A percentile compares a stretch with the other conserved stretches of the same genome.
These are phyloP conservation scores for Drosophila lacteicornis DNA, from an alignment of 1,140 invertebrate species.

Conservation along the genomic window DNA sequence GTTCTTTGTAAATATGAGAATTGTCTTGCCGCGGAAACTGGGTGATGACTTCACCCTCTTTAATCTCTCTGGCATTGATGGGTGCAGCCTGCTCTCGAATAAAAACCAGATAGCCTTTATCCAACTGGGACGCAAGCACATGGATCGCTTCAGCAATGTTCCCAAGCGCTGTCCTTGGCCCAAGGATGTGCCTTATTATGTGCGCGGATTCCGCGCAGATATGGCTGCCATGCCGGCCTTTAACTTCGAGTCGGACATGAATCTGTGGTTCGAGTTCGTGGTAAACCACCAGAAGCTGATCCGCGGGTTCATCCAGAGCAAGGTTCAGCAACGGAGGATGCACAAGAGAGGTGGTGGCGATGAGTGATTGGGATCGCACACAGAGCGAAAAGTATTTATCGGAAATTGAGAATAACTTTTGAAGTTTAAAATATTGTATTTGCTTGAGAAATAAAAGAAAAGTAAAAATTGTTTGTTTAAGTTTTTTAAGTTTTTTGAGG, in stretches of 20 bases:
- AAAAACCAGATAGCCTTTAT: constrained; percentile 61
- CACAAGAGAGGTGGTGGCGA: constrained; percentile 17
- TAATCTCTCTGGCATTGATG: constrained; percentile 58
- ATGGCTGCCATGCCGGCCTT: constrained; percentile 63
- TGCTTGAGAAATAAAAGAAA: neutral
- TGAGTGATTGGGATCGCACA: constrained; percentile 17
- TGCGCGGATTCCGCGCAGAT: constrained; percentile 52
- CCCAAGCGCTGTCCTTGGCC: constrained; percentile 49
- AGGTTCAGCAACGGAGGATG: constrained; percentile 27
- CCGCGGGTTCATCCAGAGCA: constrained; percentile 39
- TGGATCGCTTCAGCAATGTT: constrained; percentile 48
- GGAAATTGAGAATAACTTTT: neutral
- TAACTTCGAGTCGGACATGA: constrained; percentile 57
- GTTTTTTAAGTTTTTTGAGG: too few relatives aligned
- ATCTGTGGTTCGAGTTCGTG: constrained; percentile 51
- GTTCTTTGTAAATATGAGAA: constrained; percentile 53
- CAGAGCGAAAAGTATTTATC: neutral
- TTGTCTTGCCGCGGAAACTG: constrained; percentile 30
- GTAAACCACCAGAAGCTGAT: constrained; percentile 62
- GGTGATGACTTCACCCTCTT: constrained; percentile 43
- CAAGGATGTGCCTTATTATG: constrained; percentile 50
- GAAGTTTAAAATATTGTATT: too few relatives aligned
- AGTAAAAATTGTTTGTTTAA: neutral
- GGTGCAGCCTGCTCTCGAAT: constrained; percentile 57
- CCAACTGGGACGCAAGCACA: constrained; percentile 40